Conservation (phyloP, 2,113 vertebrate species). For the Stegastes partitus region DNA sequence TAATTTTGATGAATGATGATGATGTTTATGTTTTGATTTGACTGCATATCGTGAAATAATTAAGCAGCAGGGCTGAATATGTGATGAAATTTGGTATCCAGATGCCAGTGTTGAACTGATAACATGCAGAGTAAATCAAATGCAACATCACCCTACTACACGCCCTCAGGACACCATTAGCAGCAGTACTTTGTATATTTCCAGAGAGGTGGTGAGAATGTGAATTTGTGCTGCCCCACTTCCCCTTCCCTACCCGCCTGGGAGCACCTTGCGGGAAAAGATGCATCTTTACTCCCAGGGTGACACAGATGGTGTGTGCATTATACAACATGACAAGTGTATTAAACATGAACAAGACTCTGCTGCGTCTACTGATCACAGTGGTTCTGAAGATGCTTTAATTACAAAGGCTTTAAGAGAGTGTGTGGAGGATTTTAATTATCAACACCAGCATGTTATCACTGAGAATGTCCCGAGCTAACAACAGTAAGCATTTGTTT, state of each 20-base stretch:
- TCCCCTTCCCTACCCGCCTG: slow-evolving; percentile 45
- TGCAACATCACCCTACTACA: slow-evolving; percentile 2
- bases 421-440: background rate
- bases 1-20: background rate
- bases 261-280: slow-evolving; percentile 47
- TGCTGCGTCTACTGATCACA: background rate
- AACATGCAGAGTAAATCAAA: background rate
- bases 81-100: background rate
- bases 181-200: slow-evolving; percentile 42
- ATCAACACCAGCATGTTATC: background rate
- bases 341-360: slow-evolving; percentile 38
- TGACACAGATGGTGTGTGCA: slow-evolving; percentile 59
- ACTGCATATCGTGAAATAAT: background rate
- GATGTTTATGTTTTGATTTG: slow-evolving; percentile 2
- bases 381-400: background rate
- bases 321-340: slow-evolving; percentile 54
- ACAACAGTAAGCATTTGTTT: too few species aligned
- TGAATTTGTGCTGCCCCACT: slow-evolving; percentile 77
- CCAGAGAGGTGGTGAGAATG: slow-evolving; percentile 64
- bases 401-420: slow-evolving; percentile 19
- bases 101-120: slow-evolving; percentile 6
- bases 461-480: background rate
- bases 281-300: slow-evolving; percentile 47
- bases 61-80: background rate
- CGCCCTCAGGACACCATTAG: slow-evolving; percentile 51